phyloP scores from a whole-genome alignment of 1,140 invertebrate species.

The Anagrus nilaparvatae region DNA sequence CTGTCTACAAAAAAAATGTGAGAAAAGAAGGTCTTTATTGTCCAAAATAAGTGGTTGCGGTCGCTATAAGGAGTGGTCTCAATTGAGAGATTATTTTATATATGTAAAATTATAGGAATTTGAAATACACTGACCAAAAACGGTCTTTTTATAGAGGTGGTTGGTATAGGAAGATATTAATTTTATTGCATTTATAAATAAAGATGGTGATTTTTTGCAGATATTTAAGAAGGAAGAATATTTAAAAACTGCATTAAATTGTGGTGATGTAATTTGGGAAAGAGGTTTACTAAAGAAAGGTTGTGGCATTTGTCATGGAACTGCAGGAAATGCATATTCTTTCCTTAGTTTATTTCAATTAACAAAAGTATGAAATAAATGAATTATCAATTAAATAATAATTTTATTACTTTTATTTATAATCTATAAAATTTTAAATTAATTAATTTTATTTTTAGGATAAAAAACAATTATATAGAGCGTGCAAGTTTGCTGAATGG shows the following conservation, averaged over 20 bases:
- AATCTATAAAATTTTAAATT: too few relatives aligned
- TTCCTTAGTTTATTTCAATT: conserved; percentile 73
- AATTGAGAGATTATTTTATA: too few relatives aligned
- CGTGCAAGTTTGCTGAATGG: conserved; percentile 75
- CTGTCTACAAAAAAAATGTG: too few relatives aligned
- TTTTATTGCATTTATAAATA: too few relatives aligned
- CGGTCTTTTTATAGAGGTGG: too few relatives aligned
- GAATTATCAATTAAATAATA: neutral
- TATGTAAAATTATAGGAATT: too few relatives aligned
- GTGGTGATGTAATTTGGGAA: conserved; percentile 72
- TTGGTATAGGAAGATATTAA: too few relatives aligned
- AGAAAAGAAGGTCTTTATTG: too few relatives aligned
- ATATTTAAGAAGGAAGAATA: conserved; percentile 65
- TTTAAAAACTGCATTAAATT: conserved; percentile 57
- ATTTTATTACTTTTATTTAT: neutral
- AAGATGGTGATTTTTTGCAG: conserved; percentile 45
- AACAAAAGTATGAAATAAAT: conserved; percentile 51
- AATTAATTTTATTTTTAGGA: neutral
- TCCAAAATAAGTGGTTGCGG: too few relatives aligned
- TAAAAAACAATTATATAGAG: conserved; percentile 61
- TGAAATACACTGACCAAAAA: too few relatives aligned
- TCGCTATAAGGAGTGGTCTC: too few relatives aligned
- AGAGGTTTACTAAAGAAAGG: conserved; percentile 82
- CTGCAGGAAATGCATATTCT: conserved; percentile 82
- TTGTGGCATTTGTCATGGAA: conserved; percentile 86